These are phyloP conservation scores for Germaria angustata DNA, from an alignment of 2,888 invertebrate genomes.

Conservation along the genomic window DNA sequence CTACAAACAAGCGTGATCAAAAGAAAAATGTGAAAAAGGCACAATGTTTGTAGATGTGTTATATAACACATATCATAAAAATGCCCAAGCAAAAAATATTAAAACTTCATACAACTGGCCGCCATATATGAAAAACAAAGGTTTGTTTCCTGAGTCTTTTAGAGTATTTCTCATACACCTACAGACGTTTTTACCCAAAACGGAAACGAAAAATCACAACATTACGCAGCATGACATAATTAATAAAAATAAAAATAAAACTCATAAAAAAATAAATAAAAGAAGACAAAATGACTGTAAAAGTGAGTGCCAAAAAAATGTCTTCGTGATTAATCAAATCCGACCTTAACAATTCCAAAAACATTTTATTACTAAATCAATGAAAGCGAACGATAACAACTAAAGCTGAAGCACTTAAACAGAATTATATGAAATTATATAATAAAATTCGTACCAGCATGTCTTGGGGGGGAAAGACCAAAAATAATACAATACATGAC, in stretches of 20 bases:
- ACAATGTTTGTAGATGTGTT: too few relatives aligned
- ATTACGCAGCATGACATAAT: neutral
- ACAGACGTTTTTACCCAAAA: neutral
- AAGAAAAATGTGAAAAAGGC: too few relatives aligned
- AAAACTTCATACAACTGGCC: neutral
- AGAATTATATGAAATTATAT: conserved; percentile 43
- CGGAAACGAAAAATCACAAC: neutral
- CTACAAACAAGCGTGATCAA: too few relatives aligned
- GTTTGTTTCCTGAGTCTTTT: conserved; percentile 34
- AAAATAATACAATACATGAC: neutral
- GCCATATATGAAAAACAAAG: neutral
- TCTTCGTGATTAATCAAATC: conserved; percentile 19
- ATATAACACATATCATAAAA: too few relatives aligned
- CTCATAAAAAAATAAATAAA: neutral
- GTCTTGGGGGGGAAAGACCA: neutral
- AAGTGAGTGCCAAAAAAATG: neutral
- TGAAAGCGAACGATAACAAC: conserved; percentile 33
- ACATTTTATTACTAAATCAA: conserved; percentile 48
- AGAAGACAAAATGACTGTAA: neutral
- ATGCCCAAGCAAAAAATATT: neutral
- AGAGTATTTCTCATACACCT: neutral
- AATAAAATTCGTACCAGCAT: neutral
- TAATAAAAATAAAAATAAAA: neutral
- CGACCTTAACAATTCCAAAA: neutral
- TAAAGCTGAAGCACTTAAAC: conserved; percentile 22